Percentiles rank a stretch among this genome's conserved stretches.
These are phyloP conservation scores for Palythoa heliodiscus DNA, from an alignment of 92 coral and sea anemone species.

Conservation along the genomic window DNA sequence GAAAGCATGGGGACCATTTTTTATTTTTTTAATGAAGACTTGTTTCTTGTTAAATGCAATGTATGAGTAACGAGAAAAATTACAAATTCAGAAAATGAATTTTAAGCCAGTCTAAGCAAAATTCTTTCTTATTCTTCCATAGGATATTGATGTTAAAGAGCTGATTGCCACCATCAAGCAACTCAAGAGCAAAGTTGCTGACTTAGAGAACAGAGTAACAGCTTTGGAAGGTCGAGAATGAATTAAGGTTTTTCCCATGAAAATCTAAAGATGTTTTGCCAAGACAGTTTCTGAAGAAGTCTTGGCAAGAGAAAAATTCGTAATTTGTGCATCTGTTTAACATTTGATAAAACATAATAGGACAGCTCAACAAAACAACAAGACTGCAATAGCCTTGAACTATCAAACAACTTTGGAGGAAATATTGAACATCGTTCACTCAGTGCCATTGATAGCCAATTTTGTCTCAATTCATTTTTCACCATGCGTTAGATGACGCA, in stretches of 20 bases:
- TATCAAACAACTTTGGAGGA: not conserved
- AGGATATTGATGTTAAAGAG: slow-evolving; percentile 57
- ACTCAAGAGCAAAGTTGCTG: slow-evolving; percentile 59
- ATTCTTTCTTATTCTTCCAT: not conserved
- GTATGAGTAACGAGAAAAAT: not conserved
- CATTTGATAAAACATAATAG: not conserved
- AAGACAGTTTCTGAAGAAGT: not conserved
- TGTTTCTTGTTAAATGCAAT: no score
- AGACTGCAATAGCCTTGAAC: not conserved
- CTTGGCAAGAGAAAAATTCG: not conserved
- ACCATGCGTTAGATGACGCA: not conserved
- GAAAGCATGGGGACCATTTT: no score
- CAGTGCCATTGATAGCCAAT: not conserved
- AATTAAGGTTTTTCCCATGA: not conserved
- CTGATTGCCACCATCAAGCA: slow-evolving; percentile 58
- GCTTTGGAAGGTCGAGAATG: slow-evolving; percentile 42
- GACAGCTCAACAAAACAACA: not conserved
- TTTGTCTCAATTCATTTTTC: not conserved
- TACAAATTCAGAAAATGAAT: not conserved
- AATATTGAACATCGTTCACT: not conserved
- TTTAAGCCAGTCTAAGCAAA: not conserved
- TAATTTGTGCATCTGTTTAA: not conserved
- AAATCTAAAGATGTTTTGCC: not conserved
- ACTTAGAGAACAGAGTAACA: slow-evolving; percentile 59
- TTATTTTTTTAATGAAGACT: no score